These are phyloP conservation scores for Nannoperca australis DNA, from an alignment of 2,797 vertebrate species.

Conservation along the genomic window DNA sequence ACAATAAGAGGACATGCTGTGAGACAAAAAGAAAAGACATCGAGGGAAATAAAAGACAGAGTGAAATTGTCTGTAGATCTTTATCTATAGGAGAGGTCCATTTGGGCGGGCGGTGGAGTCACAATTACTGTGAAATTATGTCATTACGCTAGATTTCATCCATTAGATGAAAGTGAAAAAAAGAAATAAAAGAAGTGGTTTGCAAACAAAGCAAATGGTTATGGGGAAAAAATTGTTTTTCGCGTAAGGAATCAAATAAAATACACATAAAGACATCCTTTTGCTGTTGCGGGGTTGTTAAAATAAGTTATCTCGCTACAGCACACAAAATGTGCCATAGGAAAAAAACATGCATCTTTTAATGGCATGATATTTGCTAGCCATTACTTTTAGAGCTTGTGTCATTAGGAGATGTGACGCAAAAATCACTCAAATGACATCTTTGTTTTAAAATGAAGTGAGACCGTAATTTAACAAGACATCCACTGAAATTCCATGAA, in stretches of 20 bases:
- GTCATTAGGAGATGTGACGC: background rate
- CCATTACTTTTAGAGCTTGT: background rate
- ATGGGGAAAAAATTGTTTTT: background rate
- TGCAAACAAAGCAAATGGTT: background rate
- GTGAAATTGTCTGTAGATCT: conserved; percentile 64
- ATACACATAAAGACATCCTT: background rate
- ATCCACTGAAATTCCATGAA: background rate
- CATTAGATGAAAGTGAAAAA: conserved; percentile 30
- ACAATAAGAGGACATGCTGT: conserved; percentile 13
- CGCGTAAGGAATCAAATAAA: background rate
- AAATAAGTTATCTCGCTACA: background rate
- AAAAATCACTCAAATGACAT: background rate
- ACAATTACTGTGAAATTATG: conserved; percentile 67
- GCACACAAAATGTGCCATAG: background rate
- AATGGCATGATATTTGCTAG: background rate
- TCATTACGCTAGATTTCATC: conserved; percentile 61
- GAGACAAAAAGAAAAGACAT: conserved; percentile 9
- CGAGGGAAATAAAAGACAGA: conserved; percentile 24
- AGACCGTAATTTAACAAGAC: background rate
- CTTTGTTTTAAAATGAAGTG: background rate
- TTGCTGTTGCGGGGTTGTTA: background rate
- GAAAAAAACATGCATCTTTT: background rate
- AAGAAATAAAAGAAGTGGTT: background rate
- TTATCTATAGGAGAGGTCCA: conserved; percentile 67
- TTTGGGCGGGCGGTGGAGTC: conserved; percentile 52